A percentile compares a stretch with the other conserved stretches of the same genome.
Evolutionary conservation across 1,140 invertebrate genomes (phyloP).

Genomic region (Drosophila quadrilineata): DNA sequence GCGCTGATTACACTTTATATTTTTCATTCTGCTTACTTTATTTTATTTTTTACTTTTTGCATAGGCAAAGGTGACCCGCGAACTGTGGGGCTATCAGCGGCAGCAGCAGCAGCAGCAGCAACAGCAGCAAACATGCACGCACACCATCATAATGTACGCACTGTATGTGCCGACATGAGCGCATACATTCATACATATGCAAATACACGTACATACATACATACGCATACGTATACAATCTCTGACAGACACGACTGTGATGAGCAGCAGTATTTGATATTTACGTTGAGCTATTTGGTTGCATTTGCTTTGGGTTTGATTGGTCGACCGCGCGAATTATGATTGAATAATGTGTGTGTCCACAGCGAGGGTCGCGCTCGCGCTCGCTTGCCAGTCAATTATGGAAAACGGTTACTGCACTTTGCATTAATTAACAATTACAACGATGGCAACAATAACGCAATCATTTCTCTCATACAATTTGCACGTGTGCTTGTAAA

Average conservation of each 20-base stretch:
- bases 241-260: neutral
- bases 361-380: conserved; percentile 29
- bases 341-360: conserved; percentile 74
- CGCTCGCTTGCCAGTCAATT: conserved; percentile 55
- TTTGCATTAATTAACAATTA: conserved; percentile 72
- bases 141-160: neutral
- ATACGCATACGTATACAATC: neutral
- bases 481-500: conserved; percentile 36
- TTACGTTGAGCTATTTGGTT: conserved; percentile 43
- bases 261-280: conserved; percentile 52
- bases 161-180: too few species aligned
- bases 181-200: neutral
- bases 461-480: conserved; percentile 25
- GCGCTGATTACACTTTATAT: conserved; percentile 62
- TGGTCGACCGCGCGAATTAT: conserved; percentile 67
- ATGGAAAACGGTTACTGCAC: conserved; percentile 75
- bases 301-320: neutral
- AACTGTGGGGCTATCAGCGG: conserved; percentile 65
- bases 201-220: neutral
- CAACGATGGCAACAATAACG: neutral
- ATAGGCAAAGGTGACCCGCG: conserved; percentile 67
- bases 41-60: conserved; percentile 67
- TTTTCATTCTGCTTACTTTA: conserved; percentile 31
- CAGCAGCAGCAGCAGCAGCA: too few species aligned
- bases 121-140: conserved; percentile 12